Conservation (phyloP, 2,888 invertebrate genomes). For the Ichneumoninae sp. region DNA sequence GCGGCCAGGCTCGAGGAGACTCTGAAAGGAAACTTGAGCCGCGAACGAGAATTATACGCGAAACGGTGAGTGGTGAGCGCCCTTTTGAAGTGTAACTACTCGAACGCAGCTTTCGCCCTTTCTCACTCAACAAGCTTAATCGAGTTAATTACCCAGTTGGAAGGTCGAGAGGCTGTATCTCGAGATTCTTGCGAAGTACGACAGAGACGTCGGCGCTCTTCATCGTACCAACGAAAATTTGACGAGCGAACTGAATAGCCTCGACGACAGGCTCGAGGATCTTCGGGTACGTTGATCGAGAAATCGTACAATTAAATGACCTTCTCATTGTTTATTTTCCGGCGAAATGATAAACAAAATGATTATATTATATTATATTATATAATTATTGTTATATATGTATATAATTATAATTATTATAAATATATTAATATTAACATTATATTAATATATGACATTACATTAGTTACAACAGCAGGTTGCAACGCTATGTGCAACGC, state of each 20-base stretch:
- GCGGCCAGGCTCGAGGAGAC: constrained; percentile 33
- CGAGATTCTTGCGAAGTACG: constrained; percentile 71
- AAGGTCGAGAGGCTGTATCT: constrained; percentile 69
- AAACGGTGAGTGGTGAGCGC: constrained; percentile 61
- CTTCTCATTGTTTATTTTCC: too few relatives aligned
- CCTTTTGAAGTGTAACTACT: constrained; percentile 14
- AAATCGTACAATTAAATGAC: background rate
- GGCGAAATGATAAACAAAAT: too few relatives aligned
- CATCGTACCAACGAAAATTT: constrained; percentile 71
- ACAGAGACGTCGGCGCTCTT: constrained; percentile 72
- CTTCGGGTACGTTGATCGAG: constrained; percentile 69
- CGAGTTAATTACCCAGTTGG: constrained; percentile 65
- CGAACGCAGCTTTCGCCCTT: background rate
- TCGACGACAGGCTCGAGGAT: constrained; percentile 65
- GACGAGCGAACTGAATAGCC: constrained; percentile 60
- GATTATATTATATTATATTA: too few relatives aligned
- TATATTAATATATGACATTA: too few relatives aligned
- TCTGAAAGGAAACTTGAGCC: constrained; percentile 38
- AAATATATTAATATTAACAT: too few relatives aligned
- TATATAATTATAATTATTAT: too few relatives aligned
- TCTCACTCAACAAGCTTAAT: constrained; percentile 5
- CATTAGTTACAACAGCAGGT: too few relatives aligned
- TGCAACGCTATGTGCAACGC: too few relatives aligned
- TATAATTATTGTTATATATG: too few relatives aligned
- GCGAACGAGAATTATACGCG: constrained; percentile 63